phyloP scores from a whole-genome alignment of 2,797 vertebrate genomes.

The Micrastur ruficollis region DNA sequence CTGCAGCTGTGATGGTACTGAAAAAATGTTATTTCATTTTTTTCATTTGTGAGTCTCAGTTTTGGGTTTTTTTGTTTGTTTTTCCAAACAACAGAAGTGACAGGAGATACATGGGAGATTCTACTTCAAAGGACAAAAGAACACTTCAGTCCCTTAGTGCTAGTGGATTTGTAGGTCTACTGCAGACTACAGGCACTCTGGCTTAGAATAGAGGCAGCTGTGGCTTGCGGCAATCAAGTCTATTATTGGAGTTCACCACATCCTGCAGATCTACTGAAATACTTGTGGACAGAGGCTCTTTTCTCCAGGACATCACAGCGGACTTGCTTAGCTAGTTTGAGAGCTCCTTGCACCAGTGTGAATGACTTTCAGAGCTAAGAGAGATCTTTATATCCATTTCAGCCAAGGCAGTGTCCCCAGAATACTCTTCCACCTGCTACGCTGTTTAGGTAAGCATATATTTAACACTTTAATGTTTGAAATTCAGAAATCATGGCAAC shows the following conservation, averaged over 20 bases:
- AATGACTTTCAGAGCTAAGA: neutral
- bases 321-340: neutral
- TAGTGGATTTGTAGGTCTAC: neutral
- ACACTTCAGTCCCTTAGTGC: neutral
- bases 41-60: neutral
- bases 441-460: neutral
- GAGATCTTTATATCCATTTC: neutral
- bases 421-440: neutral
- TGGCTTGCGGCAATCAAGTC: neutral
- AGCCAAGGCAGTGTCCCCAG: neutral
- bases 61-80: neutral
- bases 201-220: constrained; percentile 38
- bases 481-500: neutral
- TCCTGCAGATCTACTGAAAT: constrained; percentile 58
- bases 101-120: neutral
- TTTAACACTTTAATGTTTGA: neutral
- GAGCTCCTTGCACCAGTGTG: neutral
- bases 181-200: neutral
- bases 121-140: neutral
- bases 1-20: neutral
- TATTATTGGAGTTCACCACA: constrained; percentile 45
- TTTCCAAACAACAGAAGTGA: neutral
- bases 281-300: constrained; percentile 29
- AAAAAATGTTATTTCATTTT: neutral
- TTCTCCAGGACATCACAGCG: neutral